Conservation (phyloP, 2,888 invertebrate species). For the Nymphalis c-album region DNA sequence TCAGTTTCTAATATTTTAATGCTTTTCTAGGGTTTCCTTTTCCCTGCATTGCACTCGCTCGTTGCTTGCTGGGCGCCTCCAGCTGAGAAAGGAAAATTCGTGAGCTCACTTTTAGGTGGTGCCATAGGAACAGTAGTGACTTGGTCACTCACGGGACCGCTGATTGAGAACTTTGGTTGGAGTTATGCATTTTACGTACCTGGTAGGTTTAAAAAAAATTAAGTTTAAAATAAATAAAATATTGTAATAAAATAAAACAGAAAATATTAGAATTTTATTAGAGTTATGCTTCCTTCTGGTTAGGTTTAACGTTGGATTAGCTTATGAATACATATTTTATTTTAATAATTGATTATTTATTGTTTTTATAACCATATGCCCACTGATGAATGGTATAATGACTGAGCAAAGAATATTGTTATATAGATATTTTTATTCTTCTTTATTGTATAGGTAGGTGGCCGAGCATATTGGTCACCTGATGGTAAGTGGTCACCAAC, state of each 20-base stretch:
- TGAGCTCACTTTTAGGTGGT: conserved; percentile 84
- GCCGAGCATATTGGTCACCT: no score
- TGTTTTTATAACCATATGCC: conserved; percentile 18
- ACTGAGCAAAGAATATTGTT: neutral
- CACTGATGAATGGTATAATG: neutral
- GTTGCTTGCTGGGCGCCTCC: conserved; percentile 89
- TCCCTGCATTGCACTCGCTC: conserved; percentile 84
- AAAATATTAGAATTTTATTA: no score
- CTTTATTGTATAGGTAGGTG: no score
- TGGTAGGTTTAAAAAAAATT: conserved; percentile 49
- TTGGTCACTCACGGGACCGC: conserved; percentile 84
- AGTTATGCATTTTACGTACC: conserved; percentile 85
- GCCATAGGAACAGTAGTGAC: conserved; percentile 87
- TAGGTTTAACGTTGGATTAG: neutral
- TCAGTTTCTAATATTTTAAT: neutral
- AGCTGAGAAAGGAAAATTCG: conserved; percentile 86
- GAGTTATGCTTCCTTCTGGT: neutral
- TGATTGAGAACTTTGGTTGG: conserved; percentile 85
- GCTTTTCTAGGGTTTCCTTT: conserved; percentile 78
- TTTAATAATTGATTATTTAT: conserved; percentile 35
- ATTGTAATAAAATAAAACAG: no score
- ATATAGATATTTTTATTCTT: no score
- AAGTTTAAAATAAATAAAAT: neutral
- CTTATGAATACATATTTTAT: conserved; percentile 11
- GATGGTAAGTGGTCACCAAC: no score